Conservation (phyloP, 2,113 vertebrate species). For the Tautogolabrus adspersus region DNA sequence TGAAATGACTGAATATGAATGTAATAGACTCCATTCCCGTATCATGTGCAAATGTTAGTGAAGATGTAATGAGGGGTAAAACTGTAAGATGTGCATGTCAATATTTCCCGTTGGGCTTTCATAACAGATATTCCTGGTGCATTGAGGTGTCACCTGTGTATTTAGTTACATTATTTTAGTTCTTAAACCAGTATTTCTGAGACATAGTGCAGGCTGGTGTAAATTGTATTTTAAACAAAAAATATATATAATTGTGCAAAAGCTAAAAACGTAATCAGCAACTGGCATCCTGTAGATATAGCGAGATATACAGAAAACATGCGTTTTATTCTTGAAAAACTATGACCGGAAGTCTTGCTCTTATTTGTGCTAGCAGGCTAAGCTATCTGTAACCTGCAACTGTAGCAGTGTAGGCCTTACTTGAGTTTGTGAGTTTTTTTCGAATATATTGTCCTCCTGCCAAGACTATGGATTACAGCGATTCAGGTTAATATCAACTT, state of each 20-base stretch:
- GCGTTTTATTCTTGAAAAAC: constrained; percentile 50
- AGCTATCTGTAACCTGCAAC: background rate
- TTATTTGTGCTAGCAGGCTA: background rate
- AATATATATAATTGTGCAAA: too few species aligned
- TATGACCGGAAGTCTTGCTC: background rate
- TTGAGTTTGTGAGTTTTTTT: constrained; percentile 7
- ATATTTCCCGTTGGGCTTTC: too few species aligned
- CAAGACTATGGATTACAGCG: constrained; percentile 73
- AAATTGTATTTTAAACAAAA: background rate
- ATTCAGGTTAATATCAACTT: constrained; percentile 64
- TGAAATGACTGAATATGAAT: too few species aligned
- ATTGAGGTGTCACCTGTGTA: too few species aligned
- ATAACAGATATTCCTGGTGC: too few species aligned
- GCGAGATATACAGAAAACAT: too few species aligned
- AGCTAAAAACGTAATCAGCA: background rate
- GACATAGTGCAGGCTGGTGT: background rate
- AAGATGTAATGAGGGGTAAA: too few species aligned
- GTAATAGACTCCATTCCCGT: too few species aligned
- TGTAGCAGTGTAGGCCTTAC: constrained; percentile 13
- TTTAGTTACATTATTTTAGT: background rate
- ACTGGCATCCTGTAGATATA: background rate
- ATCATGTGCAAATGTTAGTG: too few species aligned
- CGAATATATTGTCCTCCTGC: background rate
- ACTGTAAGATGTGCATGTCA: too few species aligned
- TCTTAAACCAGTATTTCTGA: background rate